phyloP scores from a whole-genome alignment of 2,113 vertebrate genomes.

The Rutilus rutilus region DNA sequence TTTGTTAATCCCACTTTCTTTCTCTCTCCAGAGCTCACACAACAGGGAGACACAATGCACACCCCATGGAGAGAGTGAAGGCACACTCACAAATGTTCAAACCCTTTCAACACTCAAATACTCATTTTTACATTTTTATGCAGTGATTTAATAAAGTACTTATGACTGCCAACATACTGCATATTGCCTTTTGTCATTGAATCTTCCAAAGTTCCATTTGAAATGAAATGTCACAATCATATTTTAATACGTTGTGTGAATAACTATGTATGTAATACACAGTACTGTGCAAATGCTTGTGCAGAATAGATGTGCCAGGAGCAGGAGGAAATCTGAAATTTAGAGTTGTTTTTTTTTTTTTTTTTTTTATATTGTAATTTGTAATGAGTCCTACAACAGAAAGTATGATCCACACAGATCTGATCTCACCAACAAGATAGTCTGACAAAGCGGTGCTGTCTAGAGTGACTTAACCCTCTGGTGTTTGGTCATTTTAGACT shows the following conservation, averaged over 20 bases:
- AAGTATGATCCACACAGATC: too few species aligned
- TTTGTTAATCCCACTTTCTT: neutral
- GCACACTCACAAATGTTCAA: conserved; percentile 43
- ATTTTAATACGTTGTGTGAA: neutral
- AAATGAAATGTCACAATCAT: neutral
- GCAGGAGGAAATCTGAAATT: neutral
- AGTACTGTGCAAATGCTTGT: neutral
- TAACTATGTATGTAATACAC: neutral
- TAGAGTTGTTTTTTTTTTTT: neutral
- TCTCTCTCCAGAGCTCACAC: neutral
- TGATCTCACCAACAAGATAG: too few species aligned
- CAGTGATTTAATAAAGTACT: conserved; percentile 57
- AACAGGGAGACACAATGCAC: neutral
- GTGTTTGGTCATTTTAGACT: too few species aligned
- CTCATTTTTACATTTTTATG: conserved; percentile 59
- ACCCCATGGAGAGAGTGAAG: conserved; percentile 37
- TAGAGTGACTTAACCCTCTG: too few species aligned
- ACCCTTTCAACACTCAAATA: neutral
- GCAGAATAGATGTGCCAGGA: neutral
- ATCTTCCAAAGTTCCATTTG: neutral
- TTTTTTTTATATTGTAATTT: neutral
- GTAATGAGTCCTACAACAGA: too few species aligned
- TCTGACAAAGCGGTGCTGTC: too few species aligned
- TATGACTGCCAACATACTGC: neutral
- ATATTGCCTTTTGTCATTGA: neutral